Percentiles rank a stretch among this genome's conserved stretches.
Conservation (phyloP, 2,888 invertebrate genomes). For the Emmelina monodactyla region DNA sequence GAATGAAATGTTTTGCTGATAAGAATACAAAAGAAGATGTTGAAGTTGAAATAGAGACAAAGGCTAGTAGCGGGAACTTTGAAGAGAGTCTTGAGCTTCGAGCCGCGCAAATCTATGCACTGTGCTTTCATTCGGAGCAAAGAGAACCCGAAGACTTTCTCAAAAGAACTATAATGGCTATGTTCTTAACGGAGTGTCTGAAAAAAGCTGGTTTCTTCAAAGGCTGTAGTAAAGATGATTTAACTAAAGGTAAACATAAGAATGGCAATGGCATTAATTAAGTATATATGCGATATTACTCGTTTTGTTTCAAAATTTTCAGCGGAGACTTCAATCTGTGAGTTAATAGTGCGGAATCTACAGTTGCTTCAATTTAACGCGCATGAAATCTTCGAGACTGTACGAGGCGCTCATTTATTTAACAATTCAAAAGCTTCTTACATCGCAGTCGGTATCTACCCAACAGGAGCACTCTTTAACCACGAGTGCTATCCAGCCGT, state of each 20-base stretch:
- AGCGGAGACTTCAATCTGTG: conserved; percentile 56
- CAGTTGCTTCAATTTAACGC: conserved; percentile 86
- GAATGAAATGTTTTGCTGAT: conserved; percentile 31
- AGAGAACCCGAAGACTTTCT: conserved; percentile 74
- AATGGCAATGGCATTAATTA: too few relatives aligned
- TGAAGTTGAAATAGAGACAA: conserved; percentile 25
- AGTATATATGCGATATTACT: too few relatives aligned
- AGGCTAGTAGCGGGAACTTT: conserved; percentile 32
- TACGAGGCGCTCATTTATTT: conserved; percentile 58
- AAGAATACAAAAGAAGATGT: conserved; percentile 35
- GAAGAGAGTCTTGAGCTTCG: conserved; percentile 40
- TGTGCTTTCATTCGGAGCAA: conserved; percentile 71
- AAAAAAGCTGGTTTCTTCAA: conserved; percentile 73
- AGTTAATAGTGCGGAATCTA: conserved; percentile 73
- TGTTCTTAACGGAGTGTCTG: conserved; percentile 76
- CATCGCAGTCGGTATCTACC: conserved; percentile 77
- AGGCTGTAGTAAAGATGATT: conserved; percentile 19
- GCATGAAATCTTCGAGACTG: conserved; percentile 80
- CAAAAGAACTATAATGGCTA: conserved; percentile 78
- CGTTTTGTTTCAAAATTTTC: too few relatives aligned
- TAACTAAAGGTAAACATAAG: conserved; percentile 6
- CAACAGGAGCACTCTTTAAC: conserved; percentile 81
- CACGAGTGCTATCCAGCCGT: conserved; percentile 85
- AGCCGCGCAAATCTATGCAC: conserved; percentile 63
- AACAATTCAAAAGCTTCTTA: conserved; percentile 63